These are phyloP conservation scores for Aplocera efformata DNA, from an alignment of 2,888 invertebrate genomes.

Conservation along the genomic window DNA sequence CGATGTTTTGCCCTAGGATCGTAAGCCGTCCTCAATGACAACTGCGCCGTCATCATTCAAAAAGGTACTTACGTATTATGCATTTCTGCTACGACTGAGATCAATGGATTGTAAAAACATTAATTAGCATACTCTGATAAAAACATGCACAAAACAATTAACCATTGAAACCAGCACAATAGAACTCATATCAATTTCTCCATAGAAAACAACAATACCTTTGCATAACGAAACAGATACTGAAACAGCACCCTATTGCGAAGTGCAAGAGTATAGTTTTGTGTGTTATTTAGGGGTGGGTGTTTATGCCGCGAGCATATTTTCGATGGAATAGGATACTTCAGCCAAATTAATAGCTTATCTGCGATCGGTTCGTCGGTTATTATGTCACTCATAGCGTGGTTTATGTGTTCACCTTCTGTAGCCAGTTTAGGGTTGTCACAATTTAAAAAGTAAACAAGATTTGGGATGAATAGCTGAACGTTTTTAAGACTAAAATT, in stretches of 20 bases:
- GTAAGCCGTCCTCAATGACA: no score
- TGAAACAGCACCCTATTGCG: conserved; percentile 23
- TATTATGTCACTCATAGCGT: conserved; percentile 73
- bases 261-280: conserved; percentile 6
- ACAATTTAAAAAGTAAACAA: no score
- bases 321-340: conserved; percentile 64
- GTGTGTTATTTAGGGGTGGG: conserved; percentile 1
- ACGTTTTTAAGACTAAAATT: no score
- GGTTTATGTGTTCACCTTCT: conserved; percentile 52
- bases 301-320: conserved; percentile 37
- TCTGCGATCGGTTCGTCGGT: conserved; percentile 66
- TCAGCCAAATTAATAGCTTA: conserved; percentile 76
- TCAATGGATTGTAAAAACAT: conserved; percentile 24
- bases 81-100: no score
- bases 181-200: conserved; percentile 65
- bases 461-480: no score
- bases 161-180: conserved; percentile 59
- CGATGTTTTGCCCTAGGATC: no score
- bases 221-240: neutral
- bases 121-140: conserved; percentile 28
- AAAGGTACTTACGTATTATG: no score
- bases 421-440: conserved; percentile 50
- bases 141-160: conserved; percentile 60
- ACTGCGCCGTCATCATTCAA: no score
- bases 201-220: conserved; percentile 32